Evolutionary conservation across 2,888 invertebrate species (phyloP), one percentile per base, ranked within the genome.

Genomic region (Nematopogon swammerdamellus): DNA sequence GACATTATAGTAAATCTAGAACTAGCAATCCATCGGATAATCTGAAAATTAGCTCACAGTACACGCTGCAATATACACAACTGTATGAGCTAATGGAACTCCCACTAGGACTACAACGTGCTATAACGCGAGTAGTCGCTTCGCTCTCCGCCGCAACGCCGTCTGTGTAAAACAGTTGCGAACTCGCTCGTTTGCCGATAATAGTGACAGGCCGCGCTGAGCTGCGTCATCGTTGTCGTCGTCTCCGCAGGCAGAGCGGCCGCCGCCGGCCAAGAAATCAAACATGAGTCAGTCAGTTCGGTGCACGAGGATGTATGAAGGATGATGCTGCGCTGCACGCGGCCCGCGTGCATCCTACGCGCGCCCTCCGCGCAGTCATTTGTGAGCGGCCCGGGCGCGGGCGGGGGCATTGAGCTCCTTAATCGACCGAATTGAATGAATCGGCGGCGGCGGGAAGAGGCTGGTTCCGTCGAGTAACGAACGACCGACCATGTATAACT

Each of bases 361-460:
- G n/a, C n/a, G n/a, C n/a, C n/a, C n/a, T n/a, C n/a, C n/a, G n/a
- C n/a, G n/a, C n/a, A n/a, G n/a, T n/a, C n/a, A n/a, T n/a, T n/a
- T n/a, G n/a, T n/a, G n/a, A n/a, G n/a, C n/a, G n/a, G n/a, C n/a
- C n/a, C n/a, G n/a, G n/a, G n/a, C n/a, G n/a, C n/a, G n/a, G n/a
- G n/a, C 74, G 75, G 70, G 71, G 75, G 70, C 62, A 59, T 59
- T 60, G 36, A 36, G 36, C 36, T 14, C 36, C 36, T 63, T 67
- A 72, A 72, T 72, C 63, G 67, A 58, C 56, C 59, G 64, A 69
- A 73, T 74, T 72, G 72, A 65, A 65, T 56, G 59, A 58, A 61
- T 57, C 55, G 59, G 59, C 54, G 55, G 56, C 55, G 53, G 36
- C 25, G 25, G 25, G 25, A 25, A 25, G 25, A 25, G n/a, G 36